Conservation (phyloP, 1,140 invertebrate species). For the Thaumatotibia leucotreta region DNA sequence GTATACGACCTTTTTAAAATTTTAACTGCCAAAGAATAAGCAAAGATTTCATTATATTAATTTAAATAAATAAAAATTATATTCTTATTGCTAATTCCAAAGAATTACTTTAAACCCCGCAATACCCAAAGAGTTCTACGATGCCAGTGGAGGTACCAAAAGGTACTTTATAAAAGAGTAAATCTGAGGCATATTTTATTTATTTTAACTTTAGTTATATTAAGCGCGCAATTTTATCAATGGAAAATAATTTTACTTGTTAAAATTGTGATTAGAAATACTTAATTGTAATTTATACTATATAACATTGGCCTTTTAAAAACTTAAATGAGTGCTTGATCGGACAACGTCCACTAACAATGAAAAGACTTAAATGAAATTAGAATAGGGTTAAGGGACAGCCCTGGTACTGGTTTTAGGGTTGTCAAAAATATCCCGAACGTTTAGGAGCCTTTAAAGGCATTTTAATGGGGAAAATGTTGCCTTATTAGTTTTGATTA, state of each 20-base stretch:
- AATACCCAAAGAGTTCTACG: constrained; percentile 21
- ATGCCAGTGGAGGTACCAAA: not conserved
- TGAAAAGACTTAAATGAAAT: constrained; percentile 57
- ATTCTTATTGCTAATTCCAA: constrained; percentile 30
- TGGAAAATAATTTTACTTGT: not conserved
- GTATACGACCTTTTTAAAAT: constrained; percentile 25
- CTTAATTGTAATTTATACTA: constrained; percentile 27
- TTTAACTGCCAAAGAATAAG: constrained; percentile 47
- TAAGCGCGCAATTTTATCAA: constrained; percentile 4
- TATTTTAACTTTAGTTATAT: constrained; percentile 1
- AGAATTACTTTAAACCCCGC: constrained; percentile 23
- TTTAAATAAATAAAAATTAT: constrained; percentile 19
- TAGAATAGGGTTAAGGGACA: constrained; percentile 11
- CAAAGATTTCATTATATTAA: constrained; percentile 37
- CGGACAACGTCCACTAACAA: constrained; percentile 50
- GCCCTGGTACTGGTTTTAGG: not conserved
- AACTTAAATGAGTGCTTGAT: constrained; percentile 42
- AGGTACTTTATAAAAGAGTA: not conserved
- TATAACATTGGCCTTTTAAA: constrained; percentile 48
- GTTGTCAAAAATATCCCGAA: not conserved
- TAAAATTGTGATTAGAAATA: constrained; percentile 29
- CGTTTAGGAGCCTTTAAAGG: not conserved
- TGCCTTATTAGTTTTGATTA: not conserved
- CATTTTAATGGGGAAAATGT: not conserved
- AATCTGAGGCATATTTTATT: constrained; percentile 1